Percentiles rank a stretch among this genome's conserved stretches.
Evolutionary conservation across 2,797 vertebrate species (phyloP).

Genomic region (Coendou prehensilis): DNA sequence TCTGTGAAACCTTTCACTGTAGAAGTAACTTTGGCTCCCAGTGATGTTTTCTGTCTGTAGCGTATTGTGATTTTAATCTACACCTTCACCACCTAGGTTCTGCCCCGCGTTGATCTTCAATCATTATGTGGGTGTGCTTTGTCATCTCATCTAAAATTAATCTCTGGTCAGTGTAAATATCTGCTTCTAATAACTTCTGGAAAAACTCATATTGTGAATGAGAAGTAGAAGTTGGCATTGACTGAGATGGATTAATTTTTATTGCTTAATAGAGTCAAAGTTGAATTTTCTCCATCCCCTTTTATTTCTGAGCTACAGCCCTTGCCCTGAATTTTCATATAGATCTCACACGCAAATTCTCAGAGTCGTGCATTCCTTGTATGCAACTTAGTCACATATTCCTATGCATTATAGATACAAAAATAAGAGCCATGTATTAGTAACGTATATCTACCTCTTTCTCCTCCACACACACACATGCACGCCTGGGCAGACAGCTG

Average conservation of each 20-base stretch:
- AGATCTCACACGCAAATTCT: constrained; percentile 30
- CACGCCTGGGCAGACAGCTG: fast-evolving
- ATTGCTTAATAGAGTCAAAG: background rate
- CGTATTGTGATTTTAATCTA: background rate
- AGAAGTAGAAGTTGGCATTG: background rate
- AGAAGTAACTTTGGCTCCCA: background rate
- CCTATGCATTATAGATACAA: constrained; percentile 1
- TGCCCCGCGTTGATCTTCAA: background rate
- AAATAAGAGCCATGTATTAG: background rate
- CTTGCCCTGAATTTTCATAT: background rate
- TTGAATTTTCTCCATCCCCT: background rate
- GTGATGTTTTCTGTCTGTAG: background rate
- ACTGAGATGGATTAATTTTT: constrained; percentile 7
- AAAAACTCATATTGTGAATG: background rate
- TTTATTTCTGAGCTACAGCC: background rate
- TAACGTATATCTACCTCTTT: background rate
- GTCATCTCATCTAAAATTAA: constrained; percentile 17
- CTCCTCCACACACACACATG: background rate
- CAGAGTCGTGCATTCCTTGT: background rate
- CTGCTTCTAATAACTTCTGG: background rate
- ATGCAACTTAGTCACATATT: background rate
- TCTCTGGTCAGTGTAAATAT: background rate
- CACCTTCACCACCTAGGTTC: background rate
- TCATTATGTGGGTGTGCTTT: background rate
- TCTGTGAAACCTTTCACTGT: background rate